Evolutionary conservation across 2,113 vertebrate species (phyloP), one percentile per base, ranked within the genome.

Genomic region (Oryzias celebensis): DNA sequence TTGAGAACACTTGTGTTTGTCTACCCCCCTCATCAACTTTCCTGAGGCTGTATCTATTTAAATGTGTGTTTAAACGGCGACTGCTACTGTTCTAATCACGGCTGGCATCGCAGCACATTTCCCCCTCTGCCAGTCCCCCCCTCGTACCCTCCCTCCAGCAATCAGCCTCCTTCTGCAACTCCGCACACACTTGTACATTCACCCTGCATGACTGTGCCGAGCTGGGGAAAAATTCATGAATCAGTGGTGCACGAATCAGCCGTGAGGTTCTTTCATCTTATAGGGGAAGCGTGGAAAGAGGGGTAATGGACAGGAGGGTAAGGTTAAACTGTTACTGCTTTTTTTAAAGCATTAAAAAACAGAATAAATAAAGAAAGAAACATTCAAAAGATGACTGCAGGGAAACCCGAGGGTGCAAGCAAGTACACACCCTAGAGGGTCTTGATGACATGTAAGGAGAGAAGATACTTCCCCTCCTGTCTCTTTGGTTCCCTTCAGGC

Each of bases 181-280:
- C 77, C 63, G 58, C 65, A 67, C 31, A 47, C 60, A 51, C 61
- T 22, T 62, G 49, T 46, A 50, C 52, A 12, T 65, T 53, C 48
- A 68, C 52, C 20, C 57, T 17, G 59, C 73, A 61, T 79, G 86
- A 86, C 77, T 79, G 73, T 78, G 66, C 71, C 54, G n/a, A 71
- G 79, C 68, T 68, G 71, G 73, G 73, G 76, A 75, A 77, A 67
- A 88, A 85, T 81, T 86, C 81, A 88, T 90, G 87, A 90, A 88
- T 91, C 84, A 85, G 68, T 81, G 78, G 82, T 76, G 80, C 76
- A 78, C 68, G 14, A 90, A 83, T 87, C 81, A 80, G 75, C 82
- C 75, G 69, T 51, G 8, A 87, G 86, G 74, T 82, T 76, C 72
- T 72, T 78, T 53, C 53, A 44, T 57, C 36, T 36, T 36, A 71